Base-by-base conservation (phyloP, 2,888 invertebrate genomes). In the Lochmaea crataegi region DNA sequence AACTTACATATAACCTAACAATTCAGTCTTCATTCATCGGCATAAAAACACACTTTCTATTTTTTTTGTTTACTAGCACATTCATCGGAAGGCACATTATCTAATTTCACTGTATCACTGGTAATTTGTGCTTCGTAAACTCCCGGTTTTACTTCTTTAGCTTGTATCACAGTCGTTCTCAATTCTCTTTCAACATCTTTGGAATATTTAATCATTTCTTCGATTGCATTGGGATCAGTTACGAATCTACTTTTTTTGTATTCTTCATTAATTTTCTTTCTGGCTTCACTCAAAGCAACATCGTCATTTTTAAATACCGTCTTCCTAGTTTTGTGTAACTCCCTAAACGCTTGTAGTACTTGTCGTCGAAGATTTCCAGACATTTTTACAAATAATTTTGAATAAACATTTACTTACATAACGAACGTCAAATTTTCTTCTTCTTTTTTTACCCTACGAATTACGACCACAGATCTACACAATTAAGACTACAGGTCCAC, bases 251-350 rank as follows among this genome's bases (percentile, higher is more conserved):
- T 90, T 84, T 93, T 93, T 77, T 86, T 89, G 85, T 91, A 96
- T 82, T 93, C 93, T 65, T 92, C 90, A 85, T 95, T 95, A 74
- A 96, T 94, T 87, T 91, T 92, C n/a, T 87, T 79, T 80, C 94
- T 89, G 1, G 91, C 90, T 77, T 90, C 92, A 74, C 83, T 81
- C 57, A 94, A 86, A 0, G 94, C 92, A 74, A 83, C 84, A 14
- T 86, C 81, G 84, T 95, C 95, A 14, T 90, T 93, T 68, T 88
- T 83, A 85, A 95, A 95, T 18, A 93, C 90, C 74, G 86, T 87
- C 79, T 91, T 84, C 69, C 94, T 88, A 0, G 94, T 91, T 79
- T 90, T 89, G 82, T 95, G 95, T 9, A 95, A 86, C 71, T 88
- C 89, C 86, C 94, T 95, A 79, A 94, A 95, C 72, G 89, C 89